Evolutionary conservation across 35 echinoderm and acorn worm species (phyloP).

Genomic region (Heliocidaris tuberculata): DNA sequence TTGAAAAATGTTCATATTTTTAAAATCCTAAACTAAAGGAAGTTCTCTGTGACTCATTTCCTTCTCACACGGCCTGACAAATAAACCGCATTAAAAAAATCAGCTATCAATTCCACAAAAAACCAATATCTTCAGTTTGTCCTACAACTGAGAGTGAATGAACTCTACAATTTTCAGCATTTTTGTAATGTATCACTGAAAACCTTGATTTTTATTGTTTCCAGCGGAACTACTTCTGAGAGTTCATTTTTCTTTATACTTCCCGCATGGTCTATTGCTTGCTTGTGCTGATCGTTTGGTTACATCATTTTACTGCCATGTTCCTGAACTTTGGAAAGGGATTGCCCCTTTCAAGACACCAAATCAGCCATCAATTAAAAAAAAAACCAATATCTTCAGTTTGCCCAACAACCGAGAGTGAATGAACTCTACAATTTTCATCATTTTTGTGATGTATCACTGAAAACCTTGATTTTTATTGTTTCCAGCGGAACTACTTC

Average conservation of each 20-base stretch:
- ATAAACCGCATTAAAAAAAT: neutral
- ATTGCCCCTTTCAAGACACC: too few species aligned
- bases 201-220: neutral
- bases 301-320: neutral
- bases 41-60: neutral
- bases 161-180: neutral
- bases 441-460: neutral
- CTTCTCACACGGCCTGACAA: neutral
- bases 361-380: neutral
- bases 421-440: neutral
- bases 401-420: neutral
- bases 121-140: neutral
- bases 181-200: neutral
- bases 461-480: neutral
- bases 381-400: neutral
- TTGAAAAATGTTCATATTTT: neutral
- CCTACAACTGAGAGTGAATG: neutral
- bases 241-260: neutral
- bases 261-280: neutral
- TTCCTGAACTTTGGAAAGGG: neutral
- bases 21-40: neutral
- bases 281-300: neutral
- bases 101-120: neutral
- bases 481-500: neutral
- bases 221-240: neutral